Evolutionary conservation across 2,797 vertebrate genomes (phyloP).

Genomic region (Acestrorhynchus altus): DNA sequence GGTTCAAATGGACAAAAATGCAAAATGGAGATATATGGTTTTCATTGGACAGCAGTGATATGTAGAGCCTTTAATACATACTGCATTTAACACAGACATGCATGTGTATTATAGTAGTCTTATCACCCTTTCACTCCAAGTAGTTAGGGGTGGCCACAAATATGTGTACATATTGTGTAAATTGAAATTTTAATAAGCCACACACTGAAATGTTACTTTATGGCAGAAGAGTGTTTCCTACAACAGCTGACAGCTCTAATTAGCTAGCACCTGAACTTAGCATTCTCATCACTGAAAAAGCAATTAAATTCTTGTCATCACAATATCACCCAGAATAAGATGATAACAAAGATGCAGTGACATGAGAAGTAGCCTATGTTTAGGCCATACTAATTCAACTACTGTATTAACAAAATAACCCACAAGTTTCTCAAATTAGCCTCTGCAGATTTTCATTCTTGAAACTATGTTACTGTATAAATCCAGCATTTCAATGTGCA

Average conservation of each 20-base stretch:
- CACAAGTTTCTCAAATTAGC: neutral
- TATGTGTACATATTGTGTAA: too few relatives aligned
- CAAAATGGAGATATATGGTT: too few relatives aligned
- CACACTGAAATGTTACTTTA: constrained; percentile 7
- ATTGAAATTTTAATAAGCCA: neutral
- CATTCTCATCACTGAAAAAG: constrained; percentile 26
- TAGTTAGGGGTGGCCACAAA: too few relatives aligned
- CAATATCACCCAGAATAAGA: neutral
- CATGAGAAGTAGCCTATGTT: constrained; percentile 24
- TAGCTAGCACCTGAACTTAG: constrained; percentile 21
- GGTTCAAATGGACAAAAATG: too few relatives aligned
- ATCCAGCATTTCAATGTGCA: too few relatives aligned
- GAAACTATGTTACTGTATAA: neutral
- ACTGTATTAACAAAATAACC: neutral
- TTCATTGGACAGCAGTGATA: too few relatives aligned
- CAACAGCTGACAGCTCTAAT: constrained; percentile 44
- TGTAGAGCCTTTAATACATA: too few relatives aligned
- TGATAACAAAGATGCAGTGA: neutral
- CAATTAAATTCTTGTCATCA: constrained; percentile 43
- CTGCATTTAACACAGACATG: too few relatives aligned
- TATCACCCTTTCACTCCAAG: too few relatives aligned
- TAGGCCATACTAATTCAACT: constrained; percentile 23
- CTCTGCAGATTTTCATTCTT: neutral
- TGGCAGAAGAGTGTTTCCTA: constrained; percentile 9
- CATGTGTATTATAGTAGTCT: too few relatives aligned